These are phyloP conservation scores for Microcebus murinus DNA, from an alignment of 2,113 vertebrate species.

Conservation along the genomic window DNA sequence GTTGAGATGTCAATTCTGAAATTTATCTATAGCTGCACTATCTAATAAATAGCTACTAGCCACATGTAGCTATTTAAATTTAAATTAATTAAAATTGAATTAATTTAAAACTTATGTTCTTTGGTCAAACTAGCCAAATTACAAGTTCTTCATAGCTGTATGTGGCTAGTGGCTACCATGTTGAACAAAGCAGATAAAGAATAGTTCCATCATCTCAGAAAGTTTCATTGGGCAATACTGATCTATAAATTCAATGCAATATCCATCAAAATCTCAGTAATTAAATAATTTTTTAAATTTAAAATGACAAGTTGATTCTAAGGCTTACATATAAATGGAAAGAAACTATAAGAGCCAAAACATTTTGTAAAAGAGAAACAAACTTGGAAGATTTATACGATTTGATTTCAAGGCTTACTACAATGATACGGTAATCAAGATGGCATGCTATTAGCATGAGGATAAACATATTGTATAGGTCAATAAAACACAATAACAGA, in stretches of 20 bases:
- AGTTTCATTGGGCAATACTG: neutral
- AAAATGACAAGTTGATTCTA: neutral
- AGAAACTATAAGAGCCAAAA: neutral
- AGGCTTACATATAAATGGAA: neutral
- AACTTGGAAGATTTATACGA: neutral
- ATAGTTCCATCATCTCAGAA: neutral
- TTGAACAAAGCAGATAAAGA: neutral
- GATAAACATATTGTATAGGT: neutral
- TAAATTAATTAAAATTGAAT: neutral
- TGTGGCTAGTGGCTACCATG: neutral
- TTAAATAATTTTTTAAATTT: neutral
- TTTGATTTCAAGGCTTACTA: neutral
- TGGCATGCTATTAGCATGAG: neutral
- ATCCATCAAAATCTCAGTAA: neutral
- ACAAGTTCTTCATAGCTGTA: neutral
- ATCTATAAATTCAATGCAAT: neutral
- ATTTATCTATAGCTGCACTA: neutral
- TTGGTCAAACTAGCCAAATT: neutral
- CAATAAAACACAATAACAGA: neutral
- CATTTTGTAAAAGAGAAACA: neutral
- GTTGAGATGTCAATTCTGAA: neutral
- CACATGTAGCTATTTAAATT: neutral
- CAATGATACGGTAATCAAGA: neutral
- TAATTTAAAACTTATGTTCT: neutral
- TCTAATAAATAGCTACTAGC: neutral